Evolutionary conservation across 2,888 invertebrate genomes (phyloP).

Genomic region (Eumacrocentrus americanus): DNA sequence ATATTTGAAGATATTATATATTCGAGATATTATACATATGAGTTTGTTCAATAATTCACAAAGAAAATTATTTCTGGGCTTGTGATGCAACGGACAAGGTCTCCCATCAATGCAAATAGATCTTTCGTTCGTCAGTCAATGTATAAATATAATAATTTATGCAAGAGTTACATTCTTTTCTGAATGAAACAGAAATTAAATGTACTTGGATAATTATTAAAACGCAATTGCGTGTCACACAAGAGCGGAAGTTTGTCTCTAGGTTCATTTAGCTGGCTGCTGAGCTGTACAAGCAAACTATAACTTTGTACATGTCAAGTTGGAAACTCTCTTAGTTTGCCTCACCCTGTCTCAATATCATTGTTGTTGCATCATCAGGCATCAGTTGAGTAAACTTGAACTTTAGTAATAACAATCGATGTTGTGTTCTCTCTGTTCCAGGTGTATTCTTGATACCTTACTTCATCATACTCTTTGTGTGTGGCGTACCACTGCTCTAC

Average conservation of each 20-base stretch:
- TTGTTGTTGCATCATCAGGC: background rate
- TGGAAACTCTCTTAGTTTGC: background rate
- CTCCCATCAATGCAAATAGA: slow-evolving; percentile 10
- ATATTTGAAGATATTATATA: no score
- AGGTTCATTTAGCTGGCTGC: background rate
- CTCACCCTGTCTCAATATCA: background rate
- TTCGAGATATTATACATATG: background rate
- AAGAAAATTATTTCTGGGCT: background rate
- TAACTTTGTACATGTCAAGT: background rate
- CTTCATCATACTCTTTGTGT: slow-evolving; percentile 87
- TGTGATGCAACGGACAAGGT: slow-evolving; percentile 5
- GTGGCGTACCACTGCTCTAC: slow-evolving; percentile 90
- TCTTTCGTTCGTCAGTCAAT: slow-evolving; percentile 2
- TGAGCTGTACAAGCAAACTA: background rate
- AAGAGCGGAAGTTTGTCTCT: no score
- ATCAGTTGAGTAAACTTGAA: background rate
- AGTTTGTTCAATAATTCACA: background rate
- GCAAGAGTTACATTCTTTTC: background rate
- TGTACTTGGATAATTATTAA: no score
- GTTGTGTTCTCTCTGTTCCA: slow-evolving; percentile 61
- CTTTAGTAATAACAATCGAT: background rate
- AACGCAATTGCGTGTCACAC: no score
- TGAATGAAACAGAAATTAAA: no score
- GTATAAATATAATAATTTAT: background rate
- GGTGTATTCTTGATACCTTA: slow-evolving; percentile 96